Conservation (phyloP, 1,140 invertebrate species). For the Latrodectus geometricus region DNA sequence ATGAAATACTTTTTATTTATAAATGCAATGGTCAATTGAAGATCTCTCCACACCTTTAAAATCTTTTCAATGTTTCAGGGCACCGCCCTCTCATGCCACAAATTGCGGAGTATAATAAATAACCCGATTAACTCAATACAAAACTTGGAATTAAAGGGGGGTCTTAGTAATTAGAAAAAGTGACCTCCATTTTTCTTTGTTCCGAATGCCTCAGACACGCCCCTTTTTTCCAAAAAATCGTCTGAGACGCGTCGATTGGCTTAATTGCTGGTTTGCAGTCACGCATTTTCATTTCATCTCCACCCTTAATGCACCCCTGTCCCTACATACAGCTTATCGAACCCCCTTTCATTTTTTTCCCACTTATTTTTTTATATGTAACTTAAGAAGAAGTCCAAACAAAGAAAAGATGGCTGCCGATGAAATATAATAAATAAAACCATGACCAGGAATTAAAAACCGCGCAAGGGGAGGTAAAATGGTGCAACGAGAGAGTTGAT, state of each 20-base stretch:
- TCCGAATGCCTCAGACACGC: background rate
- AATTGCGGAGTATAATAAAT: background rate
- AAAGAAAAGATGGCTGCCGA: background rate
- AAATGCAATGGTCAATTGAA: no score
- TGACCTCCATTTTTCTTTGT: background rate
- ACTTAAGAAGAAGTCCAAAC: background rate
- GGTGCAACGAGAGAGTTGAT: background rate
- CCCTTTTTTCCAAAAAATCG: background rate
- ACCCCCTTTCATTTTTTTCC: background rate
- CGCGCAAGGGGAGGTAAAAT: background rate
- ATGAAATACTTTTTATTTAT: no score
- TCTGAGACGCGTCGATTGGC: background rate
- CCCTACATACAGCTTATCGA: background rate
- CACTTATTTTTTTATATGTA: no score
- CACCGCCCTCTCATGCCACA: background rate
- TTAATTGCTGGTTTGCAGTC: background rate
- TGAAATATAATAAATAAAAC: background rate
- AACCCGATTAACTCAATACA: background rate
- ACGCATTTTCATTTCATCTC: background rate
- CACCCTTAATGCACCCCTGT: background rate
- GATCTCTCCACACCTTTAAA: background rate
- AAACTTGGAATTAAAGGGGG: background rate
- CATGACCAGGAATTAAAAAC: background rate
- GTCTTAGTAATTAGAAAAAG: background rate
- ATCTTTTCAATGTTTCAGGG: background rate